Evolutionary conservation across 1,140 invertebrate species (phyloP).

Genomic region (Contarinia nasturtii): DNA sequence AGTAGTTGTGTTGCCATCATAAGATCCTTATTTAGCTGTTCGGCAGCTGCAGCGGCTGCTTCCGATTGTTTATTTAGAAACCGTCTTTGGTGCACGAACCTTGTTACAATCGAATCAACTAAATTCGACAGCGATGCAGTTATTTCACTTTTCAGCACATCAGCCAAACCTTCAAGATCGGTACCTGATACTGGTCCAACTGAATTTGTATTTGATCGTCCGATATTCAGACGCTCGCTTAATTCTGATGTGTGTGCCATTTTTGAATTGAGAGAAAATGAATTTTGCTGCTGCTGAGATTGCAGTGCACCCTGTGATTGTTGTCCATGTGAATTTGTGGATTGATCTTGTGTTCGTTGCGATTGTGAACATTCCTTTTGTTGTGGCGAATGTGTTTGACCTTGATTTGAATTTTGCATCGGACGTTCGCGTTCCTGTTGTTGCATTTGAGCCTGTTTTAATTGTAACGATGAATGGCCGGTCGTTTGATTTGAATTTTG

Average conservation of each 20-base stretch:
- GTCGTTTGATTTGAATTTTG: constrained; percentile 21
- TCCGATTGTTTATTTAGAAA: constrained; percentile 57
- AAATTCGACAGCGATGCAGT: constrained; percentile 60
- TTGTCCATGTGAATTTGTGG: constrained; percentile 20
- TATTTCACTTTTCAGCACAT: constrained; percentile 77
- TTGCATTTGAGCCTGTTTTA: constrained; percentile 18
- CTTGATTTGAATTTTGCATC: constrained; percentile 23
- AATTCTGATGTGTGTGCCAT: constrained; percentile 34
- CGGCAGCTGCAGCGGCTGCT: constrained; percentile 48
- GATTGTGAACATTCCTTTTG: constrained; percentile 33
- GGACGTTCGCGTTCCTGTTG: constrained; percentile 30
- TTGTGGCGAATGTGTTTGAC: constrained; percentile 23
- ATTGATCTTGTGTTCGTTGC: constrained; percentile 27
- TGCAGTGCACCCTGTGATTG: constrained; percentile 8
- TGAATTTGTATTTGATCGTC: constrained; percentile 37
- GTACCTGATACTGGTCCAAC: constrained; percentile 42
- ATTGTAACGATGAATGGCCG: constrained; percentile 4
- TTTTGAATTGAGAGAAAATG: constrained; percentile 18
- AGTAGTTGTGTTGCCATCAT: constrained; percentile 57
- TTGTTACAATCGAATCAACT: constrained; percentile 73
- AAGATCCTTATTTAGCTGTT: constrained; percentile 64
- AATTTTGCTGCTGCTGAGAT: constrained; percentile 8
- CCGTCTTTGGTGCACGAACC: constrained; percentile 63
- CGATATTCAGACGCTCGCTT: constrained; percentile 40
- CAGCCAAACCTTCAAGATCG: constrained; percentile 70